Percentiles rank a stretch among this genome's conserved stretches.
These are phyloP conservation scores for Aricia artaxerxes DNA, from an alignment of 2,888 invertebrate genomes.

Conservation along the genomic window DNA sequence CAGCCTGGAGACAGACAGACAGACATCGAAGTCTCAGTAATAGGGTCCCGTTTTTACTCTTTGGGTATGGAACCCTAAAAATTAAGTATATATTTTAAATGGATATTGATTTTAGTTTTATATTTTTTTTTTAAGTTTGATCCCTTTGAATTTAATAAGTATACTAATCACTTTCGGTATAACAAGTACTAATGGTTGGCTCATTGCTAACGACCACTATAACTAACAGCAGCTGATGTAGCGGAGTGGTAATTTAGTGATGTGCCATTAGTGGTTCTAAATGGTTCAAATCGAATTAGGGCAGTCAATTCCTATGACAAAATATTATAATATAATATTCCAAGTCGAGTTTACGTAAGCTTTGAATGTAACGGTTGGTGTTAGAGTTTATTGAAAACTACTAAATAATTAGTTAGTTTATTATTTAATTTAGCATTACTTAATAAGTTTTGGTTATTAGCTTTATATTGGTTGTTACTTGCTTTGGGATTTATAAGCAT, in stretches of 20 bases:
- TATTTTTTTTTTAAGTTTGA: not conserved
- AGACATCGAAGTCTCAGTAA: no score
- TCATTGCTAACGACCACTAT: constrained; percentile 6
- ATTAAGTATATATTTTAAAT: no score
- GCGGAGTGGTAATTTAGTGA: constrained; percentile 20
- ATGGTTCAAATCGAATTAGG: constrained; percentile 17
- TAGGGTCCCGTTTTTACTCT: no score
- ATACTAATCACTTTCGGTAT: constrained; percentile 3
- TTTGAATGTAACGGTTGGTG: not conserved
- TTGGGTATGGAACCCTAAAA: no score
- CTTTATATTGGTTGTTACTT: not conserved
- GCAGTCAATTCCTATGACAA: not conserved
- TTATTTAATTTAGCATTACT: not conserved
- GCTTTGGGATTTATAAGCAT: no score
- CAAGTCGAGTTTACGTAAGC: not conserved
- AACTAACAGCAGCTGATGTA: constrained; percentile 10
- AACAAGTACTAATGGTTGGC: constrained; percentile 8
- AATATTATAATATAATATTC: not conserved
- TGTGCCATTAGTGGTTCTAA: constrained; percentile 11
- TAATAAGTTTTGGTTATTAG: not conserved
- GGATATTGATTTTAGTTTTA: no score
- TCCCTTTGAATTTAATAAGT: not conserved
- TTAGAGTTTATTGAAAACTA: no score
- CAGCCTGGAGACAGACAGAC: no score
- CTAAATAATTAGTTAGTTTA: no score